phyloP scores from a whole-genome alignment of 2,113 vertebrate species.

The Stegastes partitus region DNA sequence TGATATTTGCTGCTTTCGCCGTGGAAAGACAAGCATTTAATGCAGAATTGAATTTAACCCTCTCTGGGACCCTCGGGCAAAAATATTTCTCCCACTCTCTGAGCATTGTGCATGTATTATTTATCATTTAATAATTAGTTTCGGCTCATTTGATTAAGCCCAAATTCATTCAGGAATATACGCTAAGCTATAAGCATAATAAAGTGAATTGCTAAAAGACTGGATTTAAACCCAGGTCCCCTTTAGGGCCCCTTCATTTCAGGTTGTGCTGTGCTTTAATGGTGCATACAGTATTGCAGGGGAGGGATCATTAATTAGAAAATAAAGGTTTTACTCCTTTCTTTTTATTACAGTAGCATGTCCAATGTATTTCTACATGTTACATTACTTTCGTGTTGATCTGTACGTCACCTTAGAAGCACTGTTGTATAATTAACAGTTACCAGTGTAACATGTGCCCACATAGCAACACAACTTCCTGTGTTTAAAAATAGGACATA shows the following conservation, averaged over 20 bases:
- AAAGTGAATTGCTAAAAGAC: conserved; percentile 7
- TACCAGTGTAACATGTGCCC: too few species aligned
- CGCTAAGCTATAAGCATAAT: conserved; percentile 1
- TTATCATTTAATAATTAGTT: conserved; percentile 1
- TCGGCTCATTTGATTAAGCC: conserved; percentile 12
- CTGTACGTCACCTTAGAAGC: too few species aligned
- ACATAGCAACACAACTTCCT: too few species aligned
- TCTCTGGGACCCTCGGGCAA: background rate
- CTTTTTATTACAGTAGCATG: too few species aligned
- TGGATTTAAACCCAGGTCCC: conserved; percentile 6
- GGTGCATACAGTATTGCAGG: too few species aligned
- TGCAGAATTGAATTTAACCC: background rate
- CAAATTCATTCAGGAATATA: conserved; percentile 17
- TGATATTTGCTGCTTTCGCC: background rate
- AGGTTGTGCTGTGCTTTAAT: background rate
- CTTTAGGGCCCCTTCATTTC: conserved; percentile 8
- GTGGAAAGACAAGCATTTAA: background rate
- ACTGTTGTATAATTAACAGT: too few species aligned
- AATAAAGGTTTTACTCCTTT: too few species aligned
- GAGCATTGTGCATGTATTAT: conserved; percentile 2
- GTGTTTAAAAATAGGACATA: too few species aligned
- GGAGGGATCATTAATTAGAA: too few species aligned
- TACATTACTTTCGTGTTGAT: too few species aligned
- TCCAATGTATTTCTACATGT: too few species aligned
- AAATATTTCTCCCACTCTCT: conserved; percentile 3